Percentiles rank a stretch among this genome's conserved stretches.
Evolutionary conservation across 2,113 vertebrate species (phyloP).

Genomic region (Cyprinus carpio): DNA sequence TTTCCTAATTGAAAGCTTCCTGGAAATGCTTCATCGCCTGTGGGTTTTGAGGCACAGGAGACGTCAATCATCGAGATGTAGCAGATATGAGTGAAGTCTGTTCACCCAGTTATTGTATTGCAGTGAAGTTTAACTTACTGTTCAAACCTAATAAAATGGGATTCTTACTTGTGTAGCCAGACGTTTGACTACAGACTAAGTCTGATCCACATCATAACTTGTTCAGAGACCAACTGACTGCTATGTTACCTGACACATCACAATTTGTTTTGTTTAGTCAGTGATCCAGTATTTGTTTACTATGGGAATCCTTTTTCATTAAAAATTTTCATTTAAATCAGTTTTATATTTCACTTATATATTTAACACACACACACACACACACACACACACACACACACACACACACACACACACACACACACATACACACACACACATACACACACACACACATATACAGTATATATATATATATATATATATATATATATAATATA

Average conservation of each 20-base stretch:
- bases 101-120: neutral
- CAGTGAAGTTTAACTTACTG: neutral
- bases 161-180: neutral
- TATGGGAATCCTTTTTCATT: too few species aligned
- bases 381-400: too few species aligned
- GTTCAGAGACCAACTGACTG: neutral
- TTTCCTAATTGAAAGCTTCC: conserved; percentile 24
- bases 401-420: too few species aligned
- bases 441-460: too few species aligned
- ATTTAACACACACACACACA: too few species aligned
- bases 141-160: neutral
- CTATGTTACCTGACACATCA: neutral
- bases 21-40: neutral
- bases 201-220: neutral
- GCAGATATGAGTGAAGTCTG: conserved; percentile 15
- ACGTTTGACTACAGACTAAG: neutral
- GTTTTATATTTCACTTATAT: too few species aligned
- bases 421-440: too few species aligned
- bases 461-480: too few species aligned
- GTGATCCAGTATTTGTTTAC: too few species aligned
- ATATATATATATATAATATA: too few species aligned
- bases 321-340: too few species aligned
- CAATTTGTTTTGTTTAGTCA: neutral
- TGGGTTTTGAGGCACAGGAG: conserved; percentile 34
- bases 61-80: conserved; percentile 31